Evolutionary conservation across 2,797 vertebrate species (phyloP).

Genomic region (Mallotus villosus): DNA sequence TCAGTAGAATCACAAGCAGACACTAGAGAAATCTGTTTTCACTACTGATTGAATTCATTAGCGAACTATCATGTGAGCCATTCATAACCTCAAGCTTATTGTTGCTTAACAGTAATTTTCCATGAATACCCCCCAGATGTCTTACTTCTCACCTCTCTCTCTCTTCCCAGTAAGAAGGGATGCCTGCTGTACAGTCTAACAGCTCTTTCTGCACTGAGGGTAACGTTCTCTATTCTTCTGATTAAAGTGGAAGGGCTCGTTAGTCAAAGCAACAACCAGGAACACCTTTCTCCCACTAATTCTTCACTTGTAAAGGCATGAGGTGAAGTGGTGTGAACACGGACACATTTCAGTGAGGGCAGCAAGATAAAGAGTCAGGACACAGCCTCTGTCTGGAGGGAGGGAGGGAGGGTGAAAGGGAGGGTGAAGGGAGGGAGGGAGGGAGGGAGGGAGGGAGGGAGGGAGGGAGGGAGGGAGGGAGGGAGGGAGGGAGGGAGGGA

Average conservation of each 20-base stretch:
- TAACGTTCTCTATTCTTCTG: background rate
- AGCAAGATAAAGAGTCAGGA: background rate
- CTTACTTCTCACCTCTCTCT: background rate
- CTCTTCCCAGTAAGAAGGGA: background rate
- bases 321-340: background rate
- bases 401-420: no score
- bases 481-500: no score
- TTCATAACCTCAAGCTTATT: no score
- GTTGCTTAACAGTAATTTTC: background rate
- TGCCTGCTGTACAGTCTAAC: background rate
- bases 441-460: no score
- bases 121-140: background rate
- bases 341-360: background rate
- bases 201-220: background rate
- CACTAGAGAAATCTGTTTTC: no score
- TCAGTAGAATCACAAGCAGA: background rate
- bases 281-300: background rate
- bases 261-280: background rate
- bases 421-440: no score
- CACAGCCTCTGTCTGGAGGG: no score
- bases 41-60: no score
- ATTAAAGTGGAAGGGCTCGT: background rate
- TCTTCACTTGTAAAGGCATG: background rate
- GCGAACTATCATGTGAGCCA: no score
- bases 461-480: no score